These are phyloP conservation scores for Syngnathoides biaculeatus DNA, from an alignment of 2,113 vertebrate genomes.

Conservation along the genomic window DNA sequence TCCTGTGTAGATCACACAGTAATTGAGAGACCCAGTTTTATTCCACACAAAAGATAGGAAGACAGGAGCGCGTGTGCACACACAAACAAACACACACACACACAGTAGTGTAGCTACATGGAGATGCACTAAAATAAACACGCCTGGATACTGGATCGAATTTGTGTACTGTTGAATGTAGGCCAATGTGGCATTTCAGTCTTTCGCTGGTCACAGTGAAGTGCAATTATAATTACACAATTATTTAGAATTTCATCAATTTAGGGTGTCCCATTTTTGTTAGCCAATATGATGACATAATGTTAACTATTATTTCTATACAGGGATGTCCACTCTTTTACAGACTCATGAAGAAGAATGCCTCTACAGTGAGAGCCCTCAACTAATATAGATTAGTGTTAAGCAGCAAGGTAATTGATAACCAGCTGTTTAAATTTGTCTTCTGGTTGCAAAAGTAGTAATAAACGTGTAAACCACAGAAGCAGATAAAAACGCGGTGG, in stretches of 20 bases:
- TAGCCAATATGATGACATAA: too few relatives aligned
- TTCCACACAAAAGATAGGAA: neutral
- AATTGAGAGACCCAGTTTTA: neutral
- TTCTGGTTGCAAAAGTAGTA: neutral
- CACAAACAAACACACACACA: conserved; percentile 25
- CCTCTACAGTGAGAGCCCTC: too few relatives aligned
- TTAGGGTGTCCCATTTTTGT: too few relatives aligned
- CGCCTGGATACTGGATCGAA: neutral
- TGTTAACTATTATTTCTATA: too few relatives aligned
- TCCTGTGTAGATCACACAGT: neutral
- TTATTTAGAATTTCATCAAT: too few relatives aligned
- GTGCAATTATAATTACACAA: too few relatives aligned
- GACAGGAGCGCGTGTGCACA: neutral
- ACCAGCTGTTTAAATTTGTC: neutral
- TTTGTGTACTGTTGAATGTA: neutral
- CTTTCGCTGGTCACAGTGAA: too few relatives aligned
- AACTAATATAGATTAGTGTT: neutral
- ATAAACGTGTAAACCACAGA: neutral
- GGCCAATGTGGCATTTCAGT: too few relatives aligned
- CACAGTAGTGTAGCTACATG: conserved; percentile 35
- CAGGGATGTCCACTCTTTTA: too few relatives aligned
- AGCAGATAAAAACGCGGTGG: neutral
- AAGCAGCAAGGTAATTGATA: neutral
- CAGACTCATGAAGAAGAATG: too few relatives aligned
- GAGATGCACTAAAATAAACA: conserved; percentile 26